phyloP scores from a whole-genome alignment of 2,797 vertebrate species.

The Sandelia bainsii region DNA sequence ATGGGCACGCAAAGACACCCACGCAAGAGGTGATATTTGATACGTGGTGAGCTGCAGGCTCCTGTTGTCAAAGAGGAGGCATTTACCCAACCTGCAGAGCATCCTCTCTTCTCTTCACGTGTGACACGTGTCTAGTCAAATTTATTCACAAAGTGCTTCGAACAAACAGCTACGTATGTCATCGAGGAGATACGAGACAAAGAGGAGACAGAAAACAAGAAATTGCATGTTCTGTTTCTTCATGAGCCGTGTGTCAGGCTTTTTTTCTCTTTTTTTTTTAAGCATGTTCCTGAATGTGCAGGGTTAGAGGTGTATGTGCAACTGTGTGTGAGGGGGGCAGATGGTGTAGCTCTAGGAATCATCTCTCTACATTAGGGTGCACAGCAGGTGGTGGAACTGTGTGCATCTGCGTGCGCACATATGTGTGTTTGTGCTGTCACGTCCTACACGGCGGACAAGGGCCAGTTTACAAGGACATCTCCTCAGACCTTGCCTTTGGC shows the following conservation, averaged over 20 bases:
- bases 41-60: conserved; percentile 11
- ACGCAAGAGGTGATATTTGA: conserved; percentile 29
- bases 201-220: neutral
- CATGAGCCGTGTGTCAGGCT: neutral
- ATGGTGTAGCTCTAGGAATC: conserved; percentile 78
- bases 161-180: neutral
- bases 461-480: conserved; percentile 73
- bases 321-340: conserved; percentile 61
- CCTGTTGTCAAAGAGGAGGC: conserved; percentile 32
- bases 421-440: conserved; percentile 20
- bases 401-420: conserved; percentile 10
- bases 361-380: conserved; percentile 68
- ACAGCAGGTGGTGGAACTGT: conserved; percentile 60
- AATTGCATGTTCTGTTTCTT: neutral
- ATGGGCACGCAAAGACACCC: neutral
- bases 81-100: conserved; percentile 35
- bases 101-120: neutral
- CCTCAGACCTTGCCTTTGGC: conserved; percentile 76
- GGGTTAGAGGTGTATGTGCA: conserved; percentile 31
- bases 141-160: conserved; percentile 22
- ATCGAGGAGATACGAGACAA: neutral
- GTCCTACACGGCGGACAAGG: conserved; percentile 48
- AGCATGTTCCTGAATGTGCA: conserved; percentile 24
- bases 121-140: conserved; percentile 17
- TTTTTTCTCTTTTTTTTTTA: neutral